Evolutionary conservation across 2,888 invertebrate genomes (phyloP), one percentile per base, ranked within the genome.

Genomic region (Calameuta filiformis): DNA sequence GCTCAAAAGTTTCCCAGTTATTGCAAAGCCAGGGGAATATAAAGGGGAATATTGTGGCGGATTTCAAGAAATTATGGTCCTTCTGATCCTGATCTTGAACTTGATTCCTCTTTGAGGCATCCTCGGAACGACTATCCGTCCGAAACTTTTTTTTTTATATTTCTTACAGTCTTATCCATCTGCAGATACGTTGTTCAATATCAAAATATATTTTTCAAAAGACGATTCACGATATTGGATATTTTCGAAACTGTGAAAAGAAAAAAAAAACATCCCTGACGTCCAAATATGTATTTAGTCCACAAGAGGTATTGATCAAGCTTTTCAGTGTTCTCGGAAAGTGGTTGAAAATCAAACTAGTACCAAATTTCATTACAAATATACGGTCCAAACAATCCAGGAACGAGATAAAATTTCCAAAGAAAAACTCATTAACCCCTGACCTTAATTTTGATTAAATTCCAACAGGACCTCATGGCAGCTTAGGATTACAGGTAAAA

Each of bases 1-100:
- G 31, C 71, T 71, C 12, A 33, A 71, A 71, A 71, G 71, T 71
- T 71, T 71, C 15, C 31, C 31, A 71, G 71, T 71, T 71, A 71
- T 11, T 71, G 71, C 12, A 33, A 30, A 71, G 34, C 71, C 31
- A 33, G 9, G 71, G 34, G 6, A 3, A 71, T 30, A 71, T 71
- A 30, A 71, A 31, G 31, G 31, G 12, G 12, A 12, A 30, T 30
- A 71, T 71, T 34, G 71, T 34, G 71, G 71, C 71, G 12, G 3
- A 71, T 30, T 71, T 12, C 4, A 33, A 71, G 31, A 33, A 33
- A 71, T 71, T 71, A 71, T 34, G 71, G 23, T 23, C 40, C 23
- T 56, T 56, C 15, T 56, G 23, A 56, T 56, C 23, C 23, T 56
- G 23, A 23, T 56, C 40, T 23, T 37, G 37, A 12, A 12, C 37